These are phyloP conservation scores for Acronicta psi DNA, from an alignment of 2,888 invertebrate genomes.

Conservation along the genomic window DNA sequence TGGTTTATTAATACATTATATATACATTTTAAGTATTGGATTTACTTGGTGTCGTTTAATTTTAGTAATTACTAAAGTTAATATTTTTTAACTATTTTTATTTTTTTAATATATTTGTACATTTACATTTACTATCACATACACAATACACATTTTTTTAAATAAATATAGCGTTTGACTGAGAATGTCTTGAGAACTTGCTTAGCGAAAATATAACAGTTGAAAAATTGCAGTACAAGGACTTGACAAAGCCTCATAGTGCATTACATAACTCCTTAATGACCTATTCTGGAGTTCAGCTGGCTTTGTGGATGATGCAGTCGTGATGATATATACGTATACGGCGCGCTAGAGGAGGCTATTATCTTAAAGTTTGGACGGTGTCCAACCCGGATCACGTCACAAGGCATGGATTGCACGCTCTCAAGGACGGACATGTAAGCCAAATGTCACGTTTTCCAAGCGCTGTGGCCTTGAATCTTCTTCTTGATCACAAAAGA, in stretches of 20 bases:
- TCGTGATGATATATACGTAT: constrained; percentile 25
- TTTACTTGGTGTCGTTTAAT: too few relatives aligned
- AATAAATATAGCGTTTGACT: too few relatives aligned
- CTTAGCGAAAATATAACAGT: too few relatives aligned
- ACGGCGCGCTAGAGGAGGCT: constrained; percentile 21
- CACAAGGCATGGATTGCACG: constrained; percentile 31
- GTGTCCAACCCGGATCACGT: constrained; percentile 40
- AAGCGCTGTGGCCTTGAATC: constrained; percentile 21
- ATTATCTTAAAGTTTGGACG: constrained; percentile 44
- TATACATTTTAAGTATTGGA: too few relatives aligned
- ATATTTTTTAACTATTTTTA: too few relatives aligned
- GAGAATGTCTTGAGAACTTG: too few relatives aligned
- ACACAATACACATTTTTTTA: too few relatives aligned
- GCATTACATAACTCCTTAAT: background rate
- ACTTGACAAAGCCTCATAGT: background rate
- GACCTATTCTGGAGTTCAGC: background rate
- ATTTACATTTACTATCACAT: too few relatives aligned
- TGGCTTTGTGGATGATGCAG: background rate
- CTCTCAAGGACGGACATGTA: constrained; percentile 22
- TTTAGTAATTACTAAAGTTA: too few relatives aligned
- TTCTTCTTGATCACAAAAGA: background rate
- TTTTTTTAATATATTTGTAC: too few relatives aligned
- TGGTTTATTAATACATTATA: too few relatives aligned
- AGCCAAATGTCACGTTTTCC: constrained; percentile 37
- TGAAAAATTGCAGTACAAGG: background rate